Evolutionary conservation across 2,888 invertebrate genomes (phyloP).

Genomic region (Caenorhabditis parvicauda): DNA sequence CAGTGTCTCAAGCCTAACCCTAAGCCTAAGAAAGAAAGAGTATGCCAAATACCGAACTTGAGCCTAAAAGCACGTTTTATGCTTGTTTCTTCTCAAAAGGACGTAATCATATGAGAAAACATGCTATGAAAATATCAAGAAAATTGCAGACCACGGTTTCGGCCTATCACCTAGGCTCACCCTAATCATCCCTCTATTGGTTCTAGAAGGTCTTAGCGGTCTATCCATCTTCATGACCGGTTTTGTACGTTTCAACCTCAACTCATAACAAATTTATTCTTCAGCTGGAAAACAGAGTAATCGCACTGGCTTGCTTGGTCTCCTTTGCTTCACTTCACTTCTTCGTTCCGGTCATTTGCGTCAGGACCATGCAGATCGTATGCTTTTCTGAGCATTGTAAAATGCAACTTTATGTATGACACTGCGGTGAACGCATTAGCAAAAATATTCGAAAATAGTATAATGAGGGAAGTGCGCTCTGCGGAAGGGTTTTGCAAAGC

Average conservation of each 20-base stretch:
- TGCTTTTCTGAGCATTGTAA: not conserved
- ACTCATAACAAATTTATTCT: not conserved
- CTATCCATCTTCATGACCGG: slow-evolving; percentile 32
- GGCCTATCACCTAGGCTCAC: slow-evolving; percentile 23
- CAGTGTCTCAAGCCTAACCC: too few species aligned
- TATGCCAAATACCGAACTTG: not conserved
- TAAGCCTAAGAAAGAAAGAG: too few species aligned
- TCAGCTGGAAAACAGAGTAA: slow-evolving; percentile 27
- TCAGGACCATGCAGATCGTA: slow-evolving; percentile 39
- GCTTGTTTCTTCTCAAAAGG: too few species aligned
- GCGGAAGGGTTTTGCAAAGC: too few species aligned
- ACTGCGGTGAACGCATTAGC: too few species aligned
- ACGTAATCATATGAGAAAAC: too few species aligned
- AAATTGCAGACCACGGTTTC: slow-evolving; percentile 23
- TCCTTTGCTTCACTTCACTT: slow-evolving; percentile 37
- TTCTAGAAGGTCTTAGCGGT: slow-evolving; percentile 25
- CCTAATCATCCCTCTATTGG: slow-evolving; percentile 22
- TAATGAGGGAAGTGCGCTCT: too few species aligned
- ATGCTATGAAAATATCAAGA: too few species aligned
- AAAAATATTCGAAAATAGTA: too few species aligned
- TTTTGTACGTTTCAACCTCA: slow-evolving; percentile 16
- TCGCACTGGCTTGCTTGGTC: slow-evolving; percentile 25
- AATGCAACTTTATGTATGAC: too few species aligned
- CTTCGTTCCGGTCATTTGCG: slow-evolving; percentile 37
- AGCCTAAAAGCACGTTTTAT: not conserved